A percentile compares a stretch with the other conserved stretches of the same genome.
These are phyloP conservation scores for Zaprionus africanus DNA, from an alignment of 1,140 invertebrate genomes.

Conservation along the genomic window DNA sequence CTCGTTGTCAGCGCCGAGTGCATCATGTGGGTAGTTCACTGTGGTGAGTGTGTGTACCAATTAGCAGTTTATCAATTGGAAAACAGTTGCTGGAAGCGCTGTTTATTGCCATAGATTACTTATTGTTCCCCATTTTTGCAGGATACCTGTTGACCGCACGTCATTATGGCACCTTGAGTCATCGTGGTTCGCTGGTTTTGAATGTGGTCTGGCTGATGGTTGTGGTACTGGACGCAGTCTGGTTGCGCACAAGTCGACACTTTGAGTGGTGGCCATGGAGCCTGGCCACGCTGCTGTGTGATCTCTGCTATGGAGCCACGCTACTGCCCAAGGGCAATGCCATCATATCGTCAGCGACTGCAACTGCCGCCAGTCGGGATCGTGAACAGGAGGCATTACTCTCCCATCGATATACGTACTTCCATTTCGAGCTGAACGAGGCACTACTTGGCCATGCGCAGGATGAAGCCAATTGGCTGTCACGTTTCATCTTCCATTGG, in stretches of 20 bases:
- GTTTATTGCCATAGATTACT: neutral
- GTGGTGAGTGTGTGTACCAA: conserved; percentile 82
- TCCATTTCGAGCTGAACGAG: conserved; percentile 85
- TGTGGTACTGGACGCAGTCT: conserved; percentile 87
- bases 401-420: conserved; percentile 74
- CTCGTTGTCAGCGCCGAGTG: conserved; percentile 88
- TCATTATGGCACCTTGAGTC: conserved; percentile 87
- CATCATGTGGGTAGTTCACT: conserved; percentile 92
- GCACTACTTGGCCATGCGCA: conserved; percentile 91
- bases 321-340: conserved; percentile 86
- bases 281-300: conserved; percentile 85
- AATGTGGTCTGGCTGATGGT: conserved; percentile 88
- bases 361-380: conserved; percentile 12
- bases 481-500: conserved; percentile 94
- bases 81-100: too few relatives aligned
- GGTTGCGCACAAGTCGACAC: conserved; percentile 85
- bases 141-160: conserved; percentile 89
- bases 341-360: conserved; percentile 20
- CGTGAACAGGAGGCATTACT: conserved; percentile 88
- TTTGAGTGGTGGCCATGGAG: conserved; percentile 84
- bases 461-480: conserved; percentile 89
- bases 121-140: conserved; percentile 27
- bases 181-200: conserved; percentile 89
- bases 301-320: conserved; percentile 87
- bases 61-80: neutral